Evolutionary conservation across 2,113 vertebrate species (phyloP), one percentile per base, ranked within the genome.

Genomic region (Python bivittatus): DNA sequence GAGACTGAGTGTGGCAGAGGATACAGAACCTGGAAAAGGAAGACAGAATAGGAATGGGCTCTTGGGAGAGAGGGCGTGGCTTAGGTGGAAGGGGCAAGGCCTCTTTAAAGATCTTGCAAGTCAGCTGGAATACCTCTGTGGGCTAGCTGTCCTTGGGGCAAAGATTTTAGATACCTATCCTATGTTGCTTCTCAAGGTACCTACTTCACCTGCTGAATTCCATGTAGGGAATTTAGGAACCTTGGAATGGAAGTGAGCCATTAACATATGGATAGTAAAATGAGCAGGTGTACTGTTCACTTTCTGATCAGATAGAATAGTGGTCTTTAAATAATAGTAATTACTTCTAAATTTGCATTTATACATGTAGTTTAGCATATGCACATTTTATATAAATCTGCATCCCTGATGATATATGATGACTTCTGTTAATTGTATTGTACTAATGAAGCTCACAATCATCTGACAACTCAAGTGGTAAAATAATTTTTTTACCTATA

Each of bases 381-480:
- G 25, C 52, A 86, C 3, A 68, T 68, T 68, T 68, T 68, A 4
- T 29, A 27, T 29, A 68, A 68, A 68, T 68, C 61, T 68, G 9
- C 12, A 68, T 68, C 61, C 61, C 23, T 48, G 22, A 72, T 33
- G 68, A 27, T 27, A 85, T 85, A 29, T 25, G 84, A 27, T 27
- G 25, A 29, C 84, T 85, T 27, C 84, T 13, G n/a, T 85, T 85
- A 48, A 56, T 29, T n/a, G 15, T 86, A 20, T 86, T 86, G 85
- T 4, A 6, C 91, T 89, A 7, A 64, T 58, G 86, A 0, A 0
- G 42, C 1, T 91, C 79, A 52, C 0, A 0, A 33, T 93, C 85
- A 0, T 72, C 38, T 5, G 44, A 0, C 0, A 79, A 56, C 52
- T 52, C 60, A 38, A 2, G 25, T 10, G 1, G 0, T 54, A 52